Percentiles rank a stretch among this genome's conserved stretches.
Evolutionary conservation across 1,140 invertebrate species (phyloP).

Genomic region (Pachyrhynchus sulphureomaculatus): DNA sequence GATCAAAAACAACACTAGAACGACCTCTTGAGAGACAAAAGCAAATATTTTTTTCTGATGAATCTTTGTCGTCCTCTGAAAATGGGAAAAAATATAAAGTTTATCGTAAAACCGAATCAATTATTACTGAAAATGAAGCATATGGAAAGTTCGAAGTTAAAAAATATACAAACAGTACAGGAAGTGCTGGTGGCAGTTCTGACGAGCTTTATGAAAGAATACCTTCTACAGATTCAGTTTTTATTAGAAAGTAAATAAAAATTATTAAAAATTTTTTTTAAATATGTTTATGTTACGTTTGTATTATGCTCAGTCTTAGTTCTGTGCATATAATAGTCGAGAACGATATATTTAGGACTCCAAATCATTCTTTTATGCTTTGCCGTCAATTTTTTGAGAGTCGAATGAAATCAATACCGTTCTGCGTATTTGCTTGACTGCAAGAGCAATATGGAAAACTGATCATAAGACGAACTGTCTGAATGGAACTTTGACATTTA

Average conservation of each 20-base stretch:
- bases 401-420: too few species aligned
- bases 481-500: too few species aligned
- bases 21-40: neutral
- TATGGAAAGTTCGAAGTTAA: neutral
- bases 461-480: too few species aligned
- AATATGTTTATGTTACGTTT: too few species aligned
- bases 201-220: constrained; percentile 19
- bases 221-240: constrained; percentile 12
- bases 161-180: neutral
- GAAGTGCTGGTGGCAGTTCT: neutral
- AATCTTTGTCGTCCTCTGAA: neutral
- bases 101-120: neutral
- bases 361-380: too few species aligned
- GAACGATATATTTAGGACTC: too few species aligned
- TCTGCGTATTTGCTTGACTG: too few species aligned
- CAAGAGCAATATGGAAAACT: too few species aligned
- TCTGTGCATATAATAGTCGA: too few species aligned
- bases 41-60: constrained; percentile 6
- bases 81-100: neutral
- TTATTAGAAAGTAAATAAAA: constrained; percentile 6
- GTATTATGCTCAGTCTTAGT: too few species aligned
- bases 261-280: neutral
- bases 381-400: too few species aligned
- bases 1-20: neutral
- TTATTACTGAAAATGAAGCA: neutral